Conservation (phyloP, 2,888 invertebrate species). For the Stratiomys singularior region DNA sequence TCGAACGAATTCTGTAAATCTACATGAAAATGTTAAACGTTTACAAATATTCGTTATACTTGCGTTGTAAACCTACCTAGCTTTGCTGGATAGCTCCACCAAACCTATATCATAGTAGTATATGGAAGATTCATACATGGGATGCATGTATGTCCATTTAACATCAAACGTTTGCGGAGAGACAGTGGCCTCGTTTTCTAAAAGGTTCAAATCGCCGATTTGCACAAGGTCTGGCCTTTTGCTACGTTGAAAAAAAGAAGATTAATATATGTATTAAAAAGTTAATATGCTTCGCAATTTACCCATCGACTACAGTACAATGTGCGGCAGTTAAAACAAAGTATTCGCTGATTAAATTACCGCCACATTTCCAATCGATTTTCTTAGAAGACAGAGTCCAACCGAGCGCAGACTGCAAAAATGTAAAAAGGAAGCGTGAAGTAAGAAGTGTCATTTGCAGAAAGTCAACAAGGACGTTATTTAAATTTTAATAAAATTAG, state of each 20-base stretch:
- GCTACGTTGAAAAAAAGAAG: too few relatives aligned
- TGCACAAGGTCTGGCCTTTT: slow-evolving; percentile 64
- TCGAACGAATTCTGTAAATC: slow-evolving; percentile 58
- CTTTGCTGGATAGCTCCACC: slow-evolving; percentile 63
- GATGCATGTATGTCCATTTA: slow-evolving; percentile 62
- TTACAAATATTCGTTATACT: neutral
- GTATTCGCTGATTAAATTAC: slow-evolving; percentile 37
- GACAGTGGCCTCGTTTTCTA: slow-evolving; percentile 60
- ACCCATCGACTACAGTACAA: slow-evolving; percentile 24
- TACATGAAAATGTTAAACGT: slow-evolving; percentile 46
- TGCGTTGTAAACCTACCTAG: slow-evolving; percentile 27
- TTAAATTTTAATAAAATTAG: too few relatives aligned
- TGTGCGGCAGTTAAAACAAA: slow-evolving; percentile 37
- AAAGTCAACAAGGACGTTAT: too few relatives aligned
- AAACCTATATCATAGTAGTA: slow-evolving; percentile 75
- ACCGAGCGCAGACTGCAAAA: slow-evolving; percentile 32
- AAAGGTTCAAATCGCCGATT: slow-evolving; percentile 67
- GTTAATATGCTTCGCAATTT: neutral
- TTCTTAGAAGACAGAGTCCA: neutral
- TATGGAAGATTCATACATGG: slow-evolving; percentile 62
- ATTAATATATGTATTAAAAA: neutral
- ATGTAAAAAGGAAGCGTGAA: too few relatives aligned
- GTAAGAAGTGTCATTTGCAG: too few relatives aligned
- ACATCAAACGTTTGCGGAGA: slow-evolving; percentile 57
- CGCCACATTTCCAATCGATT: slow-evolving; percentile 39